These are phyloP conservation scores for Trogon melanurus DNA, from an alignment of 2,113 vertebrate genomes.

Conservation along the genomic window DNA sequence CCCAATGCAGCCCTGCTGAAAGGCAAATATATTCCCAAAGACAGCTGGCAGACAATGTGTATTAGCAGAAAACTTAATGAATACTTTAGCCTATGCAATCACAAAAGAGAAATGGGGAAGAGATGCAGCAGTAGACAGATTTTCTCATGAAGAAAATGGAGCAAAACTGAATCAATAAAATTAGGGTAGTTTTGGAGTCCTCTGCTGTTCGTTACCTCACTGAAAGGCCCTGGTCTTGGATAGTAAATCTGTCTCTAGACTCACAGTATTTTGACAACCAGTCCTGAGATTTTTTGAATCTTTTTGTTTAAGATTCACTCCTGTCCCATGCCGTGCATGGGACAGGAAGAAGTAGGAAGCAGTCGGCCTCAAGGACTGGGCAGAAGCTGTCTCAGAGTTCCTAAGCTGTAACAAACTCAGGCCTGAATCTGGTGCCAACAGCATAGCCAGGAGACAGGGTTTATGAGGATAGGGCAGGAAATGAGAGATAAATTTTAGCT, in stretches of 20 bases:
- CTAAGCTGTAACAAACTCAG: background rate
- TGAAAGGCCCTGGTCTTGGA: background rate
- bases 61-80: background rate
- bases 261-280: background rate
- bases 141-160: background rate
- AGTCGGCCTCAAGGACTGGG: fast-evolving
- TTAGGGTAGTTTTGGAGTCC: background rate
- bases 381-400: background rate
- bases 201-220: background rate
- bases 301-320: background rate
- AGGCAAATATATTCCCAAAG: background rate
- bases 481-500: conserved; percentile 37
- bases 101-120: background rate
- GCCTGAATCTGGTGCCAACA: background rate
- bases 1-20: background rate
- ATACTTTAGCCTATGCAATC: background rate
- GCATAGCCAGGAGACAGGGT: background rate
- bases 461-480: conserved; percentile 7
- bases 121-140: background rate
- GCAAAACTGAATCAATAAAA: background rate
- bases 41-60: background rate
- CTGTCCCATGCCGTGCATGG: background rate
- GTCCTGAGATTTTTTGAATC: background rate
- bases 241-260: background rate
- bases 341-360: background rate